phyloP scores from a whole-genome alignment of 2,113 vertebrate genomes.

The Leiothrix lutea region DNA sequence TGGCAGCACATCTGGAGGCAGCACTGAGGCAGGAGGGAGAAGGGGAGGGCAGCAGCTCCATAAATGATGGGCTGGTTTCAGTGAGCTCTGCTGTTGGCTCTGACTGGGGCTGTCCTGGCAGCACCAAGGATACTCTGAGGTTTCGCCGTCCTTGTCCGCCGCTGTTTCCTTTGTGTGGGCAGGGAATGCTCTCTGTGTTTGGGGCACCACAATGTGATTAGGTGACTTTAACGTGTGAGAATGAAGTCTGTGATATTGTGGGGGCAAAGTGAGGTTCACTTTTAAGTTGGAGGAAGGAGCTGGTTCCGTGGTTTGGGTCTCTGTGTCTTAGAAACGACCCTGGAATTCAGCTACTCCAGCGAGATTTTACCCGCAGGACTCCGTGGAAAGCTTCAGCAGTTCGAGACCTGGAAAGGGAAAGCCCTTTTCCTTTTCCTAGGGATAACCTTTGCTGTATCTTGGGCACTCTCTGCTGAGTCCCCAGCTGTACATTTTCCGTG shows the following conservation, averaged over 20 bases:
- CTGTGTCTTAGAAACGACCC: neutral
- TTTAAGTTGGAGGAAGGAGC: neutral
- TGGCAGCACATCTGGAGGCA: slow-evolving; percentile 31
- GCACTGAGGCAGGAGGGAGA: neutral
- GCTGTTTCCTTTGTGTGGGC: rapidly evolving
- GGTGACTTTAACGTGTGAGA: rapidly evolving
- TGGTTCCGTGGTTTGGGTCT: neutral
- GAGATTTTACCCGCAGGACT: neutral
- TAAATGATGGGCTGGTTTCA: rapidly evolving
- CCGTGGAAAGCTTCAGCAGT: neutral
- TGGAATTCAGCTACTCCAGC: neutral
- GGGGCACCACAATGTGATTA: rapidly evolving
- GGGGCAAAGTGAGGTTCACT: neutral
- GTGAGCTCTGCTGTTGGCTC: neutral
- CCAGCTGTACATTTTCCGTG: neutral
- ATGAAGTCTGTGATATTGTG: rapidly evolving
- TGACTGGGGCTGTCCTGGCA: rapidly evolving
- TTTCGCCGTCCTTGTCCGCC: rapidly evolving
- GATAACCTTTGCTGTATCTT: neutral
- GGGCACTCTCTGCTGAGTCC: neutral
- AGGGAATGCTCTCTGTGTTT: neutral
- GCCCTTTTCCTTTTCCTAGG: neutral
- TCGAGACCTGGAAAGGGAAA: neutral
- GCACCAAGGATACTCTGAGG: rapidly evolving
- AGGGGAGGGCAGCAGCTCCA: neutral